A percentile compares a stretch with the other conserved stretches of the same genome.
Evolutionary conservation across 2,113 vertebrate genomes (phyloP).

Genomic region (Hemibagrus wyckioides): DNA sequence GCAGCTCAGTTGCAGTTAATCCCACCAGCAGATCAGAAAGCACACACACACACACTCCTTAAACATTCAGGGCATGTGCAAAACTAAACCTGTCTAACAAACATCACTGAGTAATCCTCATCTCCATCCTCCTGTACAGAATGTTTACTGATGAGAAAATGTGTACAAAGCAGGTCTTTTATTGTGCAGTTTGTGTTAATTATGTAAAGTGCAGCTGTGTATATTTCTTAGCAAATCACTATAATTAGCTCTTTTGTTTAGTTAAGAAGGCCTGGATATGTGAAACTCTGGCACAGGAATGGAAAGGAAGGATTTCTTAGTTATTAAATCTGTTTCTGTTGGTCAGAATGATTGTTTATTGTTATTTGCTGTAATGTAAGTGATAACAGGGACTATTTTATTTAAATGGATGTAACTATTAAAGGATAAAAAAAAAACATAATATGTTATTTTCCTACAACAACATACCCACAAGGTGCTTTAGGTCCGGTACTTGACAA

Average conservation of each 20-base stretch:
- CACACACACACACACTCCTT: background rate
- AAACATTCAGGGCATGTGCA: background rate
- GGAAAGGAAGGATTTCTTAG: background rate
- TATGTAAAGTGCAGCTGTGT: background rate
- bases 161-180: background rate
- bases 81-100: background rate
- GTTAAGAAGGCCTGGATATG: too few species aligned
- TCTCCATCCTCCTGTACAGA: background rate
- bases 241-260: background rate
- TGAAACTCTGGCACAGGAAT: background rate
- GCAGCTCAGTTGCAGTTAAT: background rate
- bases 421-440: background rate
- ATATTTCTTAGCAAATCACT: background rate
- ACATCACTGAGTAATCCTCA: background rate
- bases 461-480: background rate
- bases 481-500: background rate
- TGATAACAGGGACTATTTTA: background rate
- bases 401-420: background rate
- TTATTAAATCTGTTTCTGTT: background rate
- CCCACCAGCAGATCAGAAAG: background rate
- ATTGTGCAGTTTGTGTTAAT: background rate
- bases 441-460: background rate
- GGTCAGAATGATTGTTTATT: background rate
- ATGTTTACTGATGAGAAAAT: constrained; percentile 6
- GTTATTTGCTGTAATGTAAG: background rate